Evolutionary conservation across 1,140 invertebrate species (phyloP), one percentile per base, ranked within the genome.

Genomic region (Eupeodes corollae): DNA sequence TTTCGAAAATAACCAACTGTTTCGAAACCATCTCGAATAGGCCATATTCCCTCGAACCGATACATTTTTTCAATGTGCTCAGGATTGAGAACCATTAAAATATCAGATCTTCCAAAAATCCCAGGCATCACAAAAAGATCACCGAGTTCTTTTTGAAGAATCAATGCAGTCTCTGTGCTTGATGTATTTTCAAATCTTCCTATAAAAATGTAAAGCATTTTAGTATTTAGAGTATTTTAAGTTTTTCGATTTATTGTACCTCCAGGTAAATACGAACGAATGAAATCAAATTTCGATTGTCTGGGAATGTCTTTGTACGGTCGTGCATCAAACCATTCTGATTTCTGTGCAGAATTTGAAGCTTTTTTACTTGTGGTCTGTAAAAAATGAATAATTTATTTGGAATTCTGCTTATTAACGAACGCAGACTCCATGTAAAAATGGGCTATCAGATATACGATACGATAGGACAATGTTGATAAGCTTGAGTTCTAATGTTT

Each of bases 41-140:
- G 70, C 61, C 64, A 67, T 3, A 42, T 14, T 19, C 68, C 66
- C 55, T 72, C 63, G 8, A 56, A 3, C 1, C 69, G 49, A 51
- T 67, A 67, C 58, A 70, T 63, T 51, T 59, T 47, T 11, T 69
- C 62, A 44, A 57, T 58, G 8, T 58, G 16, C 13, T 64, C 60
- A 6, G 57, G 44, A 21, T 58, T 47, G 21, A 62, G 68, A 2
- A 66, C 35, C 43, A 68, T 62, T 1, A 69, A 49, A 6, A 39
- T 44, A 13, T 56, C 26, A 46, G 52, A 51, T 5, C 56, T 51
- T 18, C 53, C 51, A 13, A 52, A 26, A 12, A 70, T 16, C n/a
- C 56, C 57, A n/a, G 67, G 59, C 12, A 68, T 13, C 41, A 52
- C 56, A 1, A 67, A 54, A 9, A 67, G 54, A 12, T 58, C 21